phyloP scores from a whole-genome alignment of 2,797 vertebrate species.

The Capromys pilorides region DNA sequence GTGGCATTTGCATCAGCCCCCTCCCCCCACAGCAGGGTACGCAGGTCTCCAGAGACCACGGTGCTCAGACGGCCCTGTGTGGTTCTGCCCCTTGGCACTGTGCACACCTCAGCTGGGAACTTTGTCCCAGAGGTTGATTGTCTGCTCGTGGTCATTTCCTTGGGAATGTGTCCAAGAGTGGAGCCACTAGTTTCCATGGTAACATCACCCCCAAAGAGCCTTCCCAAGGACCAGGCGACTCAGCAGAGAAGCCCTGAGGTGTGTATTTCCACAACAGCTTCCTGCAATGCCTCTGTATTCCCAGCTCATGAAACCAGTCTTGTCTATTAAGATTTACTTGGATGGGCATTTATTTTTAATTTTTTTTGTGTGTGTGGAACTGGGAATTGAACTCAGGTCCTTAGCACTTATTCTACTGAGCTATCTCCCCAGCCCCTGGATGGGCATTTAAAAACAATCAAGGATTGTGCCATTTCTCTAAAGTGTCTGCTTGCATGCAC shows the following conservation, averaged over 20 bases:
- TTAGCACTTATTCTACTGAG: too few relatives aligned
- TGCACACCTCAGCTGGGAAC: fast-evolving
- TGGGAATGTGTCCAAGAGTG: not conserved
- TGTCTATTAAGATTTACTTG: not conserved
- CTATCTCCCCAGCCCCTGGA: too few relatives aligned
- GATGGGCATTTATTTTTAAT: not conserved
- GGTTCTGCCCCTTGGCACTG: fast-evolving
- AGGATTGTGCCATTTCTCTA: not conserved
- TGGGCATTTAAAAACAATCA: too few relatives aligned
- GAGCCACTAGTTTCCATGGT: not conserved
- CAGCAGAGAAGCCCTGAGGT: not conserved
- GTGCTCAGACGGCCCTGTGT: not conserved
- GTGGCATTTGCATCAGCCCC: not conserved
- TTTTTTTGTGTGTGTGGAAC: too few relatives aligned
- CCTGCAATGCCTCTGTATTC: not conserved
- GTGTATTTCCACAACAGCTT: not conserved
- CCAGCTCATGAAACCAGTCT: not conserved
- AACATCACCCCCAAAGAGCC: not conserved
- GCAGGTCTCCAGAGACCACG: too few relatives aligned
- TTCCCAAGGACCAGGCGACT: not conserved
- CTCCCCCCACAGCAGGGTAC: too few relatives aligned
- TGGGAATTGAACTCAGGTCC: too few relatives aligned
- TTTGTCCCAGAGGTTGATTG: not conserved
- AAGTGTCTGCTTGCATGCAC: too few relatives aligned
- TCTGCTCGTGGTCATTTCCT: not conserved